These are phyloP conservation scores for Megaceryle maxima DNA, from an alignment of 2,113 vertebrate genomes.

Conservation along the genomic window DNA sequence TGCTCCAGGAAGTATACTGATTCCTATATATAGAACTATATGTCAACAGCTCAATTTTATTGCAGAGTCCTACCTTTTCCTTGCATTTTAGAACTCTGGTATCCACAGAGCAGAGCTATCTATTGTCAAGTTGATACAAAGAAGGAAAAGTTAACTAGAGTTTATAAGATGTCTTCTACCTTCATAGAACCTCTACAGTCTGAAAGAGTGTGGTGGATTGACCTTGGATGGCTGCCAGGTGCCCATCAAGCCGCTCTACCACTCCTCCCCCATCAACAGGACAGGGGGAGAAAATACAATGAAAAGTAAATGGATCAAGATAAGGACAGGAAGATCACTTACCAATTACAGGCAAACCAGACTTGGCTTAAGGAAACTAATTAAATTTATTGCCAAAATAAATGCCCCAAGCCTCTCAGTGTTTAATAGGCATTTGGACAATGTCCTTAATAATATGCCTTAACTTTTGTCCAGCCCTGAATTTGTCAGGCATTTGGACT, in stretches of 20 bases:
- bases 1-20: not conserved
- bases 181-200: not conserved
- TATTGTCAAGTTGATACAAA: not conserved
- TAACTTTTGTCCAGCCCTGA: not conserved
- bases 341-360: not conserved
- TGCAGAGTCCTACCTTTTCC: not conserved
- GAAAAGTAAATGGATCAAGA: not conserved
- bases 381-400: not conserved
- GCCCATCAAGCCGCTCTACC: not conserved
- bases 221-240: not conserved
- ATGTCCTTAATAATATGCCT: too few species aligned
- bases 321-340: not conserved
- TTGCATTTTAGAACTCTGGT: not conserved
- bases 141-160: not conserved
- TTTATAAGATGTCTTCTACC: not conserved
- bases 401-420: not conserved
- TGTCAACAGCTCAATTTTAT: not conserved
- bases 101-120: not conserved
- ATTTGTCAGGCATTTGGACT: not conserved
- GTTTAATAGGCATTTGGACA: not conserved
- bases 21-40: not conserved
- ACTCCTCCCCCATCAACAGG: not conserved
- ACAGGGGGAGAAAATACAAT: not conserved
- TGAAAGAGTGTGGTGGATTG: not conserved
- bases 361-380: not conserved